Percentiles rank a stretch among this genome's conserved stretches.
phyloP scores from a whole-genome alignment of 1,140 invertebrate genomes.

The Theocolax elegans region DNA sequence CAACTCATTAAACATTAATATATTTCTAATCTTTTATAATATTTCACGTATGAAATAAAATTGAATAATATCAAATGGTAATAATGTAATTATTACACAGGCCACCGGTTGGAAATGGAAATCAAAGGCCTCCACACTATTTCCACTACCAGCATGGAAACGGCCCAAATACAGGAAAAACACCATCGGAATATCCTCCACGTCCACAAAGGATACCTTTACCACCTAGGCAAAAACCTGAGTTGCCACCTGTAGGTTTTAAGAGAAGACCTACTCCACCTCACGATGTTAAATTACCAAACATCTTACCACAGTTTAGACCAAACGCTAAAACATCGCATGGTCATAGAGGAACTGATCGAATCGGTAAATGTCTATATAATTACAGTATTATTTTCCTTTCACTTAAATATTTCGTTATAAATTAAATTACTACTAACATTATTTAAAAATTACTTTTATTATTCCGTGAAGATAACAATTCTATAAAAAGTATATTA shows the following conservation, averaged over 20 bases:
- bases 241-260: constrained; percentile 58
- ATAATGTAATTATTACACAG: constrained; percentile 21
- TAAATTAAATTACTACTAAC: neutral
- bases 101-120: constrained; percentile 50
- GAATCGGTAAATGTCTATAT: constrained; percentile 48
- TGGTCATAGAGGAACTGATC: constrained; percentile 64
- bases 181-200: constrained; percentile 29
- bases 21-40: no score
- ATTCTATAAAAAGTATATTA: no score
- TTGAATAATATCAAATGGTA: no score
- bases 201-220: constrained; percentile 53
- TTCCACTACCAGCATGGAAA: constrained; percentile 51
- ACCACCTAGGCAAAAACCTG: constrained; percentile 54
- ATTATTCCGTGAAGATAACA: no score
- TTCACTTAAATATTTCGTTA: neutral
- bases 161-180: constrained; percentile 32
- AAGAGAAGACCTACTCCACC: constrained; percentile 63
- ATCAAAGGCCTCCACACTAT: constrained; percentile 52
- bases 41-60: no score
- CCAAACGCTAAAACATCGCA: constrained; percentile 74
- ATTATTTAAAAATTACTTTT: no score
- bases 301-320: constrained; percentile 78
- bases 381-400: neutral
- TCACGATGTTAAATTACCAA: constrained; percentile 70
- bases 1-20: no score